Conservation (phyloP, 2,888 invertebrate species). For the Trissolcus brochymenae region DNA sequence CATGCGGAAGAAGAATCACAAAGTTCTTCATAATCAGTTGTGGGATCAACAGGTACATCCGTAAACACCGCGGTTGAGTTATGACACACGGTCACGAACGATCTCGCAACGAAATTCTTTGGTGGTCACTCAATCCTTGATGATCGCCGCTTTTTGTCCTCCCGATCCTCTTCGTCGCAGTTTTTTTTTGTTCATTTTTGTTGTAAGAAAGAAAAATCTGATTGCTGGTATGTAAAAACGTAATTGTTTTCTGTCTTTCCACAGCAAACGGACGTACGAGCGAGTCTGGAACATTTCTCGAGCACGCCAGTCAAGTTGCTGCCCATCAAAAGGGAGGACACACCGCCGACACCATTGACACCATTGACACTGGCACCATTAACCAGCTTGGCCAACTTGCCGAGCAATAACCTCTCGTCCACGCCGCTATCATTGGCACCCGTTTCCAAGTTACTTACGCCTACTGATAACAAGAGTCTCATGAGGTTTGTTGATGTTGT, state of each 20-base stretch:
- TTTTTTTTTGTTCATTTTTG: neutral
- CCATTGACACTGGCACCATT: constrained; percentile 73
- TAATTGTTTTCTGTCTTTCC: neutral
- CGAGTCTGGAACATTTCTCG: constrained; percentile 74
- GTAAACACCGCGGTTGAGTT: neutral
- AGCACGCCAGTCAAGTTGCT: constrained; percentile 74
- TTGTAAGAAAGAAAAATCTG: neutral
- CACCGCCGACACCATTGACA: constrained; percentile 73
- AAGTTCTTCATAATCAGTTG: constrained; percentile 72
- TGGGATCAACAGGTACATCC: constrained; percentile 20
- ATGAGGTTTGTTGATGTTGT: constrained; percentile 67
- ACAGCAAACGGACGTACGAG: constrained; percentile 75
- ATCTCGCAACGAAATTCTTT: no score
- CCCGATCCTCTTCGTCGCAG: neutral
- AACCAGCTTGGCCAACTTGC: constrained; percentile 75
- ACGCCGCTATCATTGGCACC: constrained; percentile 74
- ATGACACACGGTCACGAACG: neutral
- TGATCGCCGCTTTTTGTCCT: neutral
- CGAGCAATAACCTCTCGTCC: constrained; percentile 72
- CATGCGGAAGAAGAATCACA: constrained; percentile 74
- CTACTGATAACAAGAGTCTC: constrained; percentile 76
- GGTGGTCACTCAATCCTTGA: neutral
- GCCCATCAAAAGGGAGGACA: constrained; percentile 74
- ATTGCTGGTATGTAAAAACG: neutral
- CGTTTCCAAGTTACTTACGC: constrained; percentile 73